Conservation (phyloP, 2,113 vertebrate genomes). For the Columba livia region DNA sequence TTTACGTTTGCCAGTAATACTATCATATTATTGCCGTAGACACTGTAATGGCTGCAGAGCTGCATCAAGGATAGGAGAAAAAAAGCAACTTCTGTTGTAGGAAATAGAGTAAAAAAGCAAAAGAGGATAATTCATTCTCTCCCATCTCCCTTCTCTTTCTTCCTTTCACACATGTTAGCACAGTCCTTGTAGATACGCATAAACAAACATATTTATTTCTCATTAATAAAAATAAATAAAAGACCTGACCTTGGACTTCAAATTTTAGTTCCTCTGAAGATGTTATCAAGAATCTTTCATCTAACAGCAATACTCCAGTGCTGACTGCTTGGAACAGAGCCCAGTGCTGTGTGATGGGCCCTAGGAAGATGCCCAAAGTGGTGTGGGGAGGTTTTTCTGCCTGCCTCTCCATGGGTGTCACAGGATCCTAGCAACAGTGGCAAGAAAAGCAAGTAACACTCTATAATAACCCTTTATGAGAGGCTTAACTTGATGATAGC, state of each 20-base stretch:
- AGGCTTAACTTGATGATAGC: not conserved
- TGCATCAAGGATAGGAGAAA: not conserved
- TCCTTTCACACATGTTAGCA: not conserved
- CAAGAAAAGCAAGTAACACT: not conserved
- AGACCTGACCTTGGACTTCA: not conserved
- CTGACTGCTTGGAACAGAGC: rapidly evolving
- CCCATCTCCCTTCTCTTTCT: not conserved
- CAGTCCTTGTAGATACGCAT: rapidly evolving
- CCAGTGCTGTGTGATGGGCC: not conserved
- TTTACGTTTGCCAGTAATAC: not conserved
- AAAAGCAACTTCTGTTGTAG: not conserved
- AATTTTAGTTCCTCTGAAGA: not conserved
- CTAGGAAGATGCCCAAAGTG: rapidly evolving
- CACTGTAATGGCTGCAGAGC: not conserved
- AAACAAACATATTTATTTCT: not conserved
- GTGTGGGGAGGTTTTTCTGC: not conserved
- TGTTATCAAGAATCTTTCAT: not conserved
- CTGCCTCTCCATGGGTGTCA: not conserved
- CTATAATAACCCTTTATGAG: not conserved
- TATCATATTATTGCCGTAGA: not conserved
- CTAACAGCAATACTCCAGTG: not conserved
- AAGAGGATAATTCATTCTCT: not conserved
- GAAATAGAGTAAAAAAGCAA: not conserved
- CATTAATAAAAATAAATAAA: not conserved
- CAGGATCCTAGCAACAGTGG: not conserved